phyloP scores from a whole-genome alignment of 2,113 vertebrate genomes.

The Eptatretus burgeri region DNA sequence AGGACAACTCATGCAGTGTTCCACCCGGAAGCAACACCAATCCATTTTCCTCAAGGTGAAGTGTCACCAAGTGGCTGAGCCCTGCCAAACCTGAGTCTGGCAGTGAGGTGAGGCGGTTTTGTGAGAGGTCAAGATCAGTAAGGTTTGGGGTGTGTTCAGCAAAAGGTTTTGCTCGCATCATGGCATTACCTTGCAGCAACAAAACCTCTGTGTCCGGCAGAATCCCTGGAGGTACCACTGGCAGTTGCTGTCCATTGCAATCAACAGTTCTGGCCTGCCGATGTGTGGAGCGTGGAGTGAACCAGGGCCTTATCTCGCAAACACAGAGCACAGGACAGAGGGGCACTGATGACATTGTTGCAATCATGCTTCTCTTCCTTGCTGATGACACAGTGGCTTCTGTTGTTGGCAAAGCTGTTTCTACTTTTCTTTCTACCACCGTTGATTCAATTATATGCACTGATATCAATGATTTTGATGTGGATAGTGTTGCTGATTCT shows the following conservation, averaged over 20 bases:
- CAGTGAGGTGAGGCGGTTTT: constrained; percentile 78
- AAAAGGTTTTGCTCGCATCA: constrained; percentile 19
- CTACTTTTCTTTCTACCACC: too few species aligned
- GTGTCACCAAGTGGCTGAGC: constrained; percentile 66
- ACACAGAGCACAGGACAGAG: constrained; percentile 82
- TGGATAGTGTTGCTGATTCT: too few species aligned
- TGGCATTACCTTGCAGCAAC: constrained; percentile 84
- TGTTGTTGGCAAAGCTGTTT: too few species aligned
- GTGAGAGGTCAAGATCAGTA: constrained; percentile 77
- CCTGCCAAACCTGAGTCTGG: constrained; percentile 57
- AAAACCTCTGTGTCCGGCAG: constrained; percentile 90
- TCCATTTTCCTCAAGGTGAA: constrained; percentile 89
- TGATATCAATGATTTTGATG: too few species aligned
- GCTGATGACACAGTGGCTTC: too few species aligned
- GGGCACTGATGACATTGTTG: neutral
- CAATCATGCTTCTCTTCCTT: too few species aligned
- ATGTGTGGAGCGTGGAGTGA: constrained; percentile 89
- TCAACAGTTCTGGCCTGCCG: constrained; percentile 83
- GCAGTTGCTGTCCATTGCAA: constrained; percentile 78
- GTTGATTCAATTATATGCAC: too few species aligned
- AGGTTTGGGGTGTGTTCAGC: constrained; percentile 51
- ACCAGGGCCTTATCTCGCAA: constrained; percentile 84
- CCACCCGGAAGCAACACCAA: constrained; percentile 62
- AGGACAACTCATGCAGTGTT: constrained; percentile 59
- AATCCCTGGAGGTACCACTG: constrained; percentile 64